These are phyloP conservation scores for Perognathus longimembris DNA, from an alignment of 2,113 vertebrate genomes.

Conservation along the genomic window DNA sequence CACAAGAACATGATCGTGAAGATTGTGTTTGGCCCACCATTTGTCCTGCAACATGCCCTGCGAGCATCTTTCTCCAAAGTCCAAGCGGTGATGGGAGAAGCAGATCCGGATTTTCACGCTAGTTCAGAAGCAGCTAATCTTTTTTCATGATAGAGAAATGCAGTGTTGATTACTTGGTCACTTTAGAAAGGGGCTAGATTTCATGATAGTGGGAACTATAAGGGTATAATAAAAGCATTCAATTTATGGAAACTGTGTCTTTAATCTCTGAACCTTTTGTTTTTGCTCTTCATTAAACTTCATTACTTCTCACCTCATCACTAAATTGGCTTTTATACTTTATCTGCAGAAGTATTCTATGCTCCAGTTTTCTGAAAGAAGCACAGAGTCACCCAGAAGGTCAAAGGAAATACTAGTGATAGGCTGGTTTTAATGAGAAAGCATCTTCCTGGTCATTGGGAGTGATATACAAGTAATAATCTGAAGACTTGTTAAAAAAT, in stretches of 20 bases:
- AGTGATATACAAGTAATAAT: background rate
- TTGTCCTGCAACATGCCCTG: background rate
- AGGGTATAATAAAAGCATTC: background rate
- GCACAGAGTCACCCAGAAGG: background rate
- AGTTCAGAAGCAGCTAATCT: background rate
- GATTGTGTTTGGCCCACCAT: fast-evolving
- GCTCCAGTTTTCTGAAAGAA: background rate
- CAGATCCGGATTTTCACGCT: background rate
- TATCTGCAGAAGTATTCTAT: background rate
- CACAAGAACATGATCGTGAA: too few species aligned
- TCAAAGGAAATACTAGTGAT: background rate
- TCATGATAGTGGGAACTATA: background rate
- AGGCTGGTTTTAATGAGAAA: background rate
- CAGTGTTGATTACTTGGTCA: background rate
- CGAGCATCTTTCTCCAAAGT: background rate
- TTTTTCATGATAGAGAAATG: background rate
- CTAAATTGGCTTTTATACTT: background rate
- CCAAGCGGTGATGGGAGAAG: background rate
- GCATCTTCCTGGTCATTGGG: background rate
- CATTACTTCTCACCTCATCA: background rate
- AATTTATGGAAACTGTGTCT: background rate
- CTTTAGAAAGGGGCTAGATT: background rate
- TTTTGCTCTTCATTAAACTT: background rate
- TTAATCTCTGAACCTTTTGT: background rate
- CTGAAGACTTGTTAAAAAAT: background rate